phyloP scores from a whole-genome alignment of 2,888 invertebrate species.

The Thymelicus acteon region DNA sequence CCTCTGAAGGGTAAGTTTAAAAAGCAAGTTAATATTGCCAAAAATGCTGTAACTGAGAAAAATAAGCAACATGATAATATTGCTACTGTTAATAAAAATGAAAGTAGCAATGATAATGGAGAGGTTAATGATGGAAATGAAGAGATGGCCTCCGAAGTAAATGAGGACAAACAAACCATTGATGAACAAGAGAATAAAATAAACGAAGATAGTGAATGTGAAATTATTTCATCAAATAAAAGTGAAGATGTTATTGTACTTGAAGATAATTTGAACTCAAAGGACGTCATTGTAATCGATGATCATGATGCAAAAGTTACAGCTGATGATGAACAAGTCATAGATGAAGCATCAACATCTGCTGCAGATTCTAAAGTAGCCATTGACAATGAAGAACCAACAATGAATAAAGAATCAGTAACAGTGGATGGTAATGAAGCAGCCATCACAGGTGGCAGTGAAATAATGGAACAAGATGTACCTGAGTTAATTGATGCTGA shows the following conservation, averaged over 20 bases:
- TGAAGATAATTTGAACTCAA: background rate
- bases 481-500: conserved; percentile 30
- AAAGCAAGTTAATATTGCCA: background rate
- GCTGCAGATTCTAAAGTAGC: background rate
- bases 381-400: conserved; percentile 1
- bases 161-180: background rate
- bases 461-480: conserved; percentile 7
- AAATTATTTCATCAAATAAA: background rate
- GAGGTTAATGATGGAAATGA: background rate
- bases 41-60: background rate
- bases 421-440: background rate
- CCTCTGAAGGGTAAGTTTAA: conserved; percentile 12
- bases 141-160: background rate
- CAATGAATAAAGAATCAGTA: background rate
- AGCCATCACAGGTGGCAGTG: background rate
- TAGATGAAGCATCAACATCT: no score
- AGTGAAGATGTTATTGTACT: background rate
- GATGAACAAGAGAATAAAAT: background rate
- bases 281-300: conserved; percentile 6
- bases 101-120: background rate
- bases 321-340: background rate
- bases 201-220: background rate
- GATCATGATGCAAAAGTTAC: background rate
- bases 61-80: no score
- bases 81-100: background rate